Conservation (phyloP, 1,140 invertebrate genomes). For the Habropoda laboriosa region DNA sequence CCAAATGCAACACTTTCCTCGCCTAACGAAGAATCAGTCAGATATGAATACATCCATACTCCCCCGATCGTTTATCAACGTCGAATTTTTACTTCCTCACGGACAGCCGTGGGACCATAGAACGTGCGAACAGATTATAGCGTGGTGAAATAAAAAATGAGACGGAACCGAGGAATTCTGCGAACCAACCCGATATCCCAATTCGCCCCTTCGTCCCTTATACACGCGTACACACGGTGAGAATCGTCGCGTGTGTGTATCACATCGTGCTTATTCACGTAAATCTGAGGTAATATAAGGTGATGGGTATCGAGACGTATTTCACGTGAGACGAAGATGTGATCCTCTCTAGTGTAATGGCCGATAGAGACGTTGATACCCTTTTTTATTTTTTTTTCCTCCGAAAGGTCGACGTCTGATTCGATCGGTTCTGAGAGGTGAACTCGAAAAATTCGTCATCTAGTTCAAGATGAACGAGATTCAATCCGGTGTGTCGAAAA, state of each 20-base stretch:
- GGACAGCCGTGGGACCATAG: neutral
- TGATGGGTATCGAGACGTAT: neutral
- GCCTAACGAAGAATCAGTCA: neutral
- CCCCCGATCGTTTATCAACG: conserved; percentile 22
- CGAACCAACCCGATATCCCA: neutral
- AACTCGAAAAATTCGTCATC: neutral
- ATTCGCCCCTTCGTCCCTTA: neutral
- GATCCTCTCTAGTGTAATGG: neutral
- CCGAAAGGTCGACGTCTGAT: neutral
- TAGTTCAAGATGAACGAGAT: neutral
- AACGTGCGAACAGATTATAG: neutral
- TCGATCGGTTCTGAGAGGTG: neutral
- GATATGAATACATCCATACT: neutral
- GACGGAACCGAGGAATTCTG: neutral
- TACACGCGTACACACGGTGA: too few relatives aligned
- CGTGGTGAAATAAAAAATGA: conserved; percentile 26
- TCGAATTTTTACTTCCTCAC: neutral
- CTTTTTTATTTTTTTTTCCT: too few relatives aligned
- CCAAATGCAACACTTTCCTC: neutral
- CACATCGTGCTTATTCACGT: neutral
- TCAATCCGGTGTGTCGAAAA: neutral
- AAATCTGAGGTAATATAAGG: neutral
- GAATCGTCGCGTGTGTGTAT: neutral
- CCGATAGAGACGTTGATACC: too few relatives aligned
- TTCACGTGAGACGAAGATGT: neutral